Base-by-base conservation (phyloP, 1,140 invertebrate genomes). In the Asbolus verrucosus region DNA sequence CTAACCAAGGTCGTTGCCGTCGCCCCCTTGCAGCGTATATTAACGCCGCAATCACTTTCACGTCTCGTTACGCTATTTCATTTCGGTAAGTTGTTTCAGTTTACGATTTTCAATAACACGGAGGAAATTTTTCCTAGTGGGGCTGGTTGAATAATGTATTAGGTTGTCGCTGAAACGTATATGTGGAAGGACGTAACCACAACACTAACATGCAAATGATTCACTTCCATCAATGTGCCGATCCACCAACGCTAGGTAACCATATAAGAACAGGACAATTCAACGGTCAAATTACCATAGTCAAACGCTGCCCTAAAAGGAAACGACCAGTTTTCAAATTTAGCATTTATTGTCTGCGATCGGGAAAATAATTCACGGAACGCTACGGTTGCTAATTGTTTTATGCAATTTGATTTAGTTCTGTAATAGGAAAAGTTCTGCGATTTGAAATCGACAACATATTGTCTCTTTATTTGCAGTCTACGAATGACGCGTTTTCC, bases 241-340 rank as follows among this genome's bases (percentile, higher is more conserved):
- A 46, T 46, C 14, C 46, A 21, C 21, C 46, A 27, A 27, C 46
- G 46, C 2, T 8, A n/a, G 21, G 27, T 54, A 8, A 11, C 46
- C 46, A 54, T 54, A 54, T 54, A 54, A 54, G 46, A 27, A 54
- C 19, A 54, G 21, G 46, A 24, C 46, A 54, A 21, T 43, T 43
- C 39, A 16, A 2, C 15, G 39, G 6, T 38, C 39, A 16, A 16
- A 43, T 43, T 14, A 43, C 13, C 15, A 43, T 43, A 16, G 13
- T n/a, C n/a, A 38, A 16, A 14, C 39, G 15, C 39, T 11, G 46
- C 46, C 27, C 6, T 11, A 14, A 54, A 54, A 54, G 21, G 46
- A 13, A 54, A 54, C 19, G 21, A 50, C 43, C 46, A 14, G 19
- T 27, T 54, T 54, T 3, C 21, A 54, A 24, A 54, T 54, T 54